Base-by-base conservation (phyloP, 1,140 invertebrate genomes). In the Copidosoma floridanum region DNA sequence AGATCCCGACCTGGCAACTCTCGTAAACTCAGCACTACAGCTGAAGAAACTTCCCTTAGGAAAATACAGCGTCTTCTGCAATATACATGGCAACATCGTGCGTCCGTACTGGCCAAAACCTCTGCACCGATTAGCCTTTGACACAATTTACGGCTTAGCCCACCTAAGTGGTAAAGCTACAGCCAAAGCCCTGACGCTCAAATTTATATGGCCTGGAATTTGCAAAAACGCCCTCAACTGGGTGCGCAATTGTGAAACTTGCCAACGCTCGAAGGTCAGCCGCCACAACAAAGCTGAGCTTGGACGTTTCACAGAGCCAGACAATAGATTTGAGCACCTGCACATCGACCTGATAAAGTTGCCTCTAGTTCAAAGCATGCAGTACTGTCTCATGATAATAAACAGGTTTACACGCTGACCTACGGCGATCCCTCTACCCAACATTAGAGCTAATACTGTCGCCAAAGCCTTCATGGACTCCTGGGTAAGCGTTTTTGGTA, bases 11-110 rank as follows among this genome's bases (percentile, higher is more conserved):
- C 20, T 43, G 46, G 65, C 2, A 75, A 78, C 51, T 67, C 70
- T 11, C 71, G 58, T 1, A 68, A 73, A 57, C 8, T n/a, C n/a
- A 21, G 20, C 20, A 8, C 8, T 78, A 83, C 66, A 58, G 81
- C 5, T 70, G 80, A 18, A 12, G 6, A 32, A 32, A 32, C 6
- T 32, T 32, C 29, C 29, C 6, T 12, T 12, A 32, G 29, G 12
- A 12, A 6, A 32, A 32, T 6, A 32, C 6, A 12, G 29, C 12
- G 12, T 32, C 12, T 32, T 32, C 29, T 32, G 29, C 29, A 32
- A 8, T 12, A 21, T 20, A 8, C 21, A 16, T 14, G 37, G n/a
- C 14, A 16, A 37, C 3, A 11, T 24, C 16, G 12, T 52, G 7
- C 46, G 63, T 1, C 63, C 58, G 2, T 57, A 61, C 43, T 26